Percentiles rank a stretch among this genome's conserved stretches.
Conservation (phyloP, 2,888 invertebrate species). For the Oscheius onirici region DNA sequence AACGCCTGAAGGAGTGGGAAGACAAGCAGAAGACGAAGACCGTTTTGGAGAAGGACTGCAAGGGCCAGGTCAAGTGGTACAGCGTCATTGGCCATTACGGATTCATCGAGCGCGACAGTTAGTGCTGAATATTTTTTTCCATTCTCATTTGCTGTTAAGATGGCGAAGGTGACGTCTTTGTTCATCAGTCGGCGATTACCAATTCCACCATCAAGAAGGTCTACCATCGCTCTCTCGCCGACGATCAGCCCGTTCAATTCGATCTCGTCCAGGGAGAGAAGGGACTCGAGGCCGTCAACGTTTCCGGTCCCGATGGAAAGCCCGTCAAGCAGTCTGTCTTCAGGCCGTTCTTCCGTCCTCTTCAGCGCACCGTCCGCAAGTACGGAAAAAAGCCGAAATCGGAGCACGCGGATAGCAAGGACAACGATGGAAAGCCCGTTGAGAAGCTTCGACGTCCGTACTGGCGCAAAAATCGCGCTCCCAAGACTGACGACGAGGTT, state of each 20-base stretch:
- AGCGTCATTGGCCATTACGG: constrained; percentile 83
- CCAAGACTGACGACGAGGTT: too few relatives aligned
- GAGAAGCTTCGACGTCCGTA: too few relatives aligned
- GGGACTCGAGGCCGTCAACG: constrained; percentile 90
- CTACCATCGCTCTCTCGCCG: constrained; percentile 88
- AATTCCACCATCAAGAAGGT: constrained; percentile 75
- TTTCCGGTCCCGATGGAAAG: constrained; percentile 92
- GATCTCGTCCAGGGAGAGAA: constrained; percentile 81
- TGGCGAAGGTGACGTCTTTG: constrained; percentile 98
- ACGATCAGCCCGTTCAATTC: constrained; percentile 53
- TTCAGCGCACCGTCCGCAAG: too few relatives aligned
- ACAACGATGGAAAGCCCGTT: too few relatives aligned
- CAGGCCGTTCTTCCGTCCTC: too few relatives aligned
- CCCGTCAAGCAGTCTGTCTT: constrained; percentile 78
- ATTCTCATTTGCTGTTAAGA: constrained; percentile 80
- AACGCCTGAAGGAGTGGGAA: too few relatives aligned
- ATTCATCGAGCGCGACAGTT: constrained; percentile 89
- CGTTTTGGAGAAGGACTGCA: constrained; percentile 41
- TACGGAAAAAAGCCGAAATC: too few relatives aligned
- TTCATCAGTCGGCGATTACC: constrained; percentile 80
- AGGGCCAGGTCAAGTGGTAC: constrained; percentile 85
- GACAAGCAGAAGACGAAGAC: constrained; percentile 12
- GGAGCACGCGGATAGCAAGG: too few relatives aligned
- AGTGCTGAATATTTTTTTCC: too few relatives aligned
- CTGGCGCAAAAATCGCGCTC: too few relatives aligned